Conservation (phyloP, 2,888 invertebrate genomes). For the Drosophila rubida region DNA sequence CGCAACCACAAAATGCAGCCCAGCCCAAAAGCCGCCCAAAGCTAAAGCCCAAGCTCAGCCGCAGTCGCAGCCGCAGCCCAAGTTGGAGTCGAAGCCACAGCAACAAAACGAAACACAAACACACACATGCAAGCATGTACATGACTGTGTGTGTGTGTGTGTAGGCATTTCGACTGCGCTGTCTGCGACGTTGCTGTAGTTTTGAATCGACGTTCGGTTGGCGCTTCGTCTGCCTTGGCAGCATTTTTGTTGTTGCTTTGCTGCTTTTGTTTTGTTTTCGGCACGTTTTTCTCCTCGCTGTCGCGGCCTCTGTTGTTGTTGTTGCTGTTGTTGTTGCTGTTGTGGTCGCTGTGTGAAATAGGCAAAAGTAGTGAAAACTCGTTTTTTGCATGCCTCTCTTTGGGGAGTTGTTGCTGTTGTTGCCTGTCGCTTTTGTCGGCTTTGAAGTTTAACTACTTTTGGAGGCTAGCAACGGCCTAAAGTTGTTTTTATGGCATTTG, state of each 20-base stretch:
- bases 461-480: conserved; percentile 55
- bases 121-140: background rate
- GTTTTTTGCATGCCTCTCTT: conserved; percentile 54
- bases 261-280: conserved; percentile 39
- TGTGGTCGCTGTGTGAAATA: conserved; percentile 59
- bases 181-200: conserved; percentile 37
- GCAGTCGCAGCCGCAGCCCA: background rate
- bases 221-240: conserved; percentile 33
- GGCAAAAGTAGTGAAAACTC: conserved; percentile 78
- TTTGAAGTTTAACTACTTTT: conserved; percentile 77
- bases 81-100: conserved; percentile 20
- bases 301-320: background rate
- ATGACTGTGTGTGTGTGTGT: background rate
- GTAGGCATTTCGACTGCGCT: conserved; percentile 18
- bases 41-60: background rate
- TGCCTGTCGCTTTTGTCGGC: conserved; percentile 42
- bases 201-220: conserved; percentile 42
- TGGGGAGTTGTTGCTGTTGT: conserved; percentile 27
- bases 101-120: conserved; percentile 2
- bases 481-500: conserved; percentile 24
- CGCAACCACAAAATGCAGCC: conserved; percentile 13
- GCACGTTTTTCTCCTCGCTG: conserved; percentile 39
- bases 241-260: conserved; percentile 10
- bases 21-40: conserved; percentile 13
- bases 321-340: conserved; percentile 8